These are phyloP conservation scores for Trichopoda pennipes DNA, from an alignment of 2,888 invertebrate species.

Conservation along the genomic window DNA sequence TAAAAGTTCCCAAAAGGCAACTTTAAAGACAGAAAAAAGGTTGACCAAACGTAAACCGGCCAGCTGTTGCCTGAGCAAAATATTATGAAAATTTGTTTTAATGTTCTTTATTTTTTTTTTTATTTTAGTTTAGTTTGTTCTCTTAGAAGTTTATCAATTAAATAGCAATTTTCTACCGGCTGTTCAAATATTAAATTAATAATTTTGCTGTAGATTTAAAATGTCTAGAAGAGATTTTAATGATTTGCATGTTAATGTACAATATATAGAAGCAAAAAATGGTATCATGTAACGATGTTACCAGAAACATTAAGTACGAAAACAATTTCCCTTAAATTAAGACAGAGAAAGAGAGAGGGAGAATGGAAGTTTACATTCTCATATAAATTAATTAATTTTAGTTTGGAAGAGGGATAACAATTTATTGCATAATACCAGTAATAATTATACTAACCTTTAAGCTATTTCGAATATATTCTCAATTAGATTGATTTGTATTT, in stretches of 20 bases:
- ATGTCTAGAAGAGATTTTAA: neutral
- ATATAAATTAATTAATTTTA: too few species aligned
- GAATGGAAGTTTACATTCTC: too few species aligned
- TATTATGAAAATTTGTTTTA: neutral
- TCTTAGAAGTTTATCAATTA: conserved; percentile 29
- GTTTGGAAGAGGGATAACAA: too few species aligned
- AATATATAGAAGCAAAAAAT: neutral
- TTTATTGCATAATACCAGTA: too few species aligned
- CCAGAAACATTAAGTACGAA: neutral
- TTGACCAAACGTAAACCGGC: neutral
- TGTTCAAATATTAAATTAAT: conserved; percentile 10
- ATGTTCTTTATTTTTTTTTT: conserved; percentile 9
- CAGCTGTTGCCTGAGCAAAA: conserved; percentile 3
- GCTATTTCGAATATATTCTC: too few species aligned
- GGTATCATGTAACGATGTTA: neutral
- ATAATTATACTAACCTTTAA: too few species aligned
- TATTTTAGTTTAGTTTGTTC: neutral
- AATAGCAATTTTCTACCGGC: conserved; percentile 7
- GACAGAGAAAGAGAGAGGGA: too few species aligned
- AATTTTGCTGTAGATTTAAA: neutral
- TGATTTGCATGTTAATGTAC: neutral
- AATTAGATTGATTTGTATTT: too few species aligned
- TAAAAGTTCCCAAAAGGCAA: conserved; percentile 20
- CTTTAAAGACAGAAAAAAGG: neutral
- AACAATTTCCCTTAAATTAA: too few species aligned